Base-by-base conservation (phyloP, 1,140 invertebrate species). In the Drosophila fuyamai region DNA sequence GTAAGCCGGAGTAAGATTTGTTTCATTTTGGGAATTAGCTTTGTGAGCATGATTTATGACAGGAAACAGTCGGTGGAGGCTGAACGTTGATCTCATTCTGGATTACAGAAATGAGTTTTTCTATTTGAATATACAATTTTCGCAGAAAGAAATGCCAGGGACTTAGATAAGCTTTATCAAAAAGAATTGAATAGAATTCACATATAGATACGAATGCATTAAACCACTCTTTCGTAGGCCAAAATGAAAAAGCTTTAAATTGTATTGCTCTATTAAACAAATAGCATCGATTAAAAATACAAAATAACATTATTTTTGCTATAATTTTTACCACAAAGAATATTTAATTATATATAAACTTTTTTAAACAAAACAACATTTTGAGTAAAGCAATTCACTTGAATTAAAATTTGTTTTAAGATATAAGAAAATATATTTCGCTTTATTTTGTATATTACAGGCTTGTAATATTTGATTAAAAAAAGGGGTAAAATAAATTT, bases 11-110 rank as follows among this genome's bases (percentile, higher is more conserved):
- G 44, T 50, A 58, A 50, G 57, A 55, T 63, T 61, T 81, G 62
- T 70, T 82, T 82, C 63, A 77, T 67, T 71, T 60, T 82, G 55
- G 63, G 70, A 78, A 82, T 78, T 70, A 70, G 70, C 76, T 77
- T 78, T 76, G 76, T 16, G 66, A 58, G 75, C 51, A 78, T 79
- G 75, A 78, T 78, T 78, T 78, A 78, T 78, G 76, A 71, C 65
- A 48, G 51, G 58, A 66, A 77, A 47, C 54, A 16, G 47, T 53
- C 18, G 29, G 23, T 27, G 38, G 14, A 5, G 38, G 36, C n/a
- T 66, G 48, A 32, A 38, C 51, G 40, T 18, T 70, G 67, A 71
- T 70, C 65, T 71, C 65, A 16, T 57, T 16, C 50, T 12, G 66
- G 67, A 71, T 71, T 71, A 71, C 67, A 56, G 23, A 71, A 71